Percentiles rank a stretch among this genome's conserved stretches.
Conservation (phyloP, 2,888 invertebrate species). For the Phlogophora meticulosa region DNA sequence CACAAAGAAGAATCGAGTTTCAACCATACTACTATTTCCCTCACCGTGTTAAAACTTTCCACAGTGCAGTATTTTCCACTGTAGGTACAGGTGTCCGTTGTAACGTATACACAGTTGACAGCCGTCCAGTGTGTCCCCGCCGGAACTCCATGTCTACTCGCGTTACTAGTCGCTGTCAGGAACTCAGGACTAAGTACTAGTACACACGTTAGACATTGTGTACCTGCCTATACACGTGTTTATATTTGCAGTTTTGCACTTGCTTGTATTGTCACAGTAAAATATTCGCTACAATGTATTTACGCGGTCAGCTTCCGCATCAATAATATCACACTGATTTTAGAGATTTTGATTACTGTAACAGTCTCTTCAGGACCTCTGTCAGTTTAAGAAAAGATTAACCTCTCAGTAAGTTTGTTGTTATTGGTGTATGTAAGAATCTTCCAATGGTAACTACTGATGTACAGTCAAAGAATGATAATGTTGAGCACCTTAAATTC, state of each 20-base stretch:
- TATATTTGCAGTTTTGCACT: constrained; percentile 1
- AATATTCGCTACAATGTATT: not conserved
- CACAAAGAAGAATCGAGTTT: no score
- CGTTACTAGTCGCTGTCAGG: constrained; percentile 28
- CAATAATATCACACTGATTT: not conserved
- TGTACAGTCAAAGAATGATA: no score
- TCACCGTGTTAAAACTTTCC: not conserved
- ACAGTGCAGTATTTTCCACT: constrained; percentile 19
- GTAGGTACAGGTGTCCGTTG: constrained; percentile 14
- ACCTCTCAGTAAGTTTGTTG: no score
- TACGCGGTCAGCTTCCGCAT: not conserved
- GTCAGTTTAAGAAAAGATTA: no score
- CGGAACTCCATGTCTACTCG: constrained; percentile 37
- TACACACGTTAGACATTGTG: constrained; percentile 9
- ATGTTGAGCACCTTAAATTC: no score
- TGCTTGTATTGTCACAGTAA: not conserved
- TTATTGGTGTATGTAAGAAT: no score
- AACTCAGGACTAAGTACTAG: not conserved
- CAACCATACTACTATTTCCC: not conserved
- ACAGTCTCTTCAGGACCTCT: not conserved
- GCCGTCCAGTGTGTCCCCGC: constrained; percentile 16
- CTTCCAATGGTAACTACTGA: no score
- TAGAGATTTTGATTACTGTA: not conserved
- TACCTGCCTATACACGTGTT: constrained; percentile 4
- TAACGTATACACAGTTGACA: constrained; percentile 35